phyloP scores from a whole-genome alignment of 2,113 vertebrate species.

The Cottus gobio region DNA sequence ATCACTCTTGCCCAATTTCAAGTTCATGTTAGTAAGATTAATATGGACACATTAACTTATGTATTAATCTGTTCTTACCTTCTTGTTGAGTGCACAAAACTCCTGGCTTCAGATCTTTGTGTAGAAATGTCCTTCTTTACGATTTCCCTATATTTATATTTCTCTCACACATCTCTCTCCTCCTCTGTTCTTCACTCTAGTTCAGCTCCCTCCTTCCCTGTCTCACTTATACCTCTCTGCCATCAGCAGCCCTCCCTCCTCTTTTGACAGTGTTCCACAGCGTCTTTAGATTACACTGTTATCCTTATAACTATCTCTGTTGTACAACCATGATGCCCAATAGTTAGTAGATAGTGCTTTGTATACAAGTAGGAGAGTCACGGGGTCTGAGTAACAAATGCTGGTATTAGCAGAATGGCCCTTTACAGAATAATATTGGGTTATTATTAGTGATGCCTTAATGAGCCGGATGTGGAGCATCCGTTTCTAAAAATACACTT shows the following conservation, averaged over 20 bases:
- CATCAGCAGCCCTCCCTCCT: conserved; percentile 52
- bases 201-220: conserved; percentile 44
- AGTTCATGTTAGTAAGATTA: background rate
- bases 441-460: no score
- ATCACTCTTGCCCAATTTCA: background rate
- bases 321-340: conserved; percentile 27
- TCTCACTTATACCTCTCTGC: conserved; percentile 62
- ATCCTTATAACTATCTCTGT: conserved; percentile 46
- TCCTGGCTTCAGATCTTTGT: background rate
- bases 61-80: conserved; percentile 59
- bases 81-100: conserved; percentile 5
- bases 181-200: conserved; percentile 49
- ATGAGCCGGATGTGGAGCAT: background rate
- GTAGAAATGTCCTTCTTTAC: conserved; percentile 8
- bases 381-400: conserved; percentile 33
- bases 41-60: background rate
- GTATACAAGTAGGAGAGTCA: conserved; percentile 26
- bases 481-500: background rate
- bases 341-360: conserved; percentile 45
- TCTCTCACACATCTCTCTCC: conserved; percentile 52
- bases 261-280: conserved; percentile 44
- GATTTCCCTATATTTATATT: conserved; percentile 20
- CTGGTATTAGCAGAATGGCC: background rate
- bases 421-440: no score
- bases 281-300: conserved; percentile 49